Base-by-base conservation (phyloP, 1,140 invertebrate genomes). In the Caenorhabditis briggsae region DNA sequence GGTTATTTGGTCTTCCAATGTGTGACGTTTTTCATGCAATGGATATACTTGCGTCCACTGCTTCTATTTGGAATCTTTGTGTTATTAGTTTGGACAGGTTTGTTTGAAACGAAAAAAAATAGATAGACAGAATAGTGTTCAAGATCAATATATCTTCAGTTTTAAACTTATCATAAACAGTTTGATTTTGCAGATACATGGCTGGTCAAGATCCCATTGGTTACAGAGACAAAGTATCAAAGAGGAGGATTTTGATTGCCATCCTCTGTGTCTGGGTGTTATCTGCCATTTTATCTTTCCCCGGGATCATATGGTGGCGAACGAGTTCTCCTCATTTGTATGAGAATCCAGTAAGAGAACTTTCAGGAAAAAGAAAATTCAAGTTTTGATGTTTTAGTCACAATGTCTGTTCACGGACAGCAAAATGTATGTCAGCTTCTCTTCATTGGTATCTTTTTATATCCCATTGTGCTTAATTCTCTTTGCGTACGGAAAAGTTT, bases 61-160 rank as follows among this genome's bases (percentile, higher is more conserved):
- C 87, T n/a, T 92, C 91, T 16, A 92, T 92, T 48, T 92, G 91
- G 91, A 92, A 92, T 86, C 83, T 92, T 12, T 92, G 91, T 83
- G 91, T 92, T 58, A 92, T 91, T 48, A 89, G 87, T 84, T 84
- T 92, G 43, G 91, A 92, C 83, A 83, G 91, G 86, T 87, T 11
- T 12, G 61, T 43, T 18, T 9, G 18, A 82, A 59, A 18, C n/a
- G 33, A 2, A 2, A 1, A 59, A 6, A 59, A n/a, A n/a, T 59
- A 8, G n/a, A 59, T n/a, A 59, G n/a, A 33, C 33, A 33, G 3
- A 33, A 33, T 33, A 33, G 3, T 33, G 3, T 3, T 33, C 33
- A 33, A 5, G 20, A 20, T 59, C 20, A 8, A 59, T 33, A 9
- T 11, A 33, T 25, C 23, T 33, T 11, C 33, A 33, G 33, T 33